Base-by-base conservation (phyloP, 2,797 vertebrate species). In the Clarias pachynema region DNA sequence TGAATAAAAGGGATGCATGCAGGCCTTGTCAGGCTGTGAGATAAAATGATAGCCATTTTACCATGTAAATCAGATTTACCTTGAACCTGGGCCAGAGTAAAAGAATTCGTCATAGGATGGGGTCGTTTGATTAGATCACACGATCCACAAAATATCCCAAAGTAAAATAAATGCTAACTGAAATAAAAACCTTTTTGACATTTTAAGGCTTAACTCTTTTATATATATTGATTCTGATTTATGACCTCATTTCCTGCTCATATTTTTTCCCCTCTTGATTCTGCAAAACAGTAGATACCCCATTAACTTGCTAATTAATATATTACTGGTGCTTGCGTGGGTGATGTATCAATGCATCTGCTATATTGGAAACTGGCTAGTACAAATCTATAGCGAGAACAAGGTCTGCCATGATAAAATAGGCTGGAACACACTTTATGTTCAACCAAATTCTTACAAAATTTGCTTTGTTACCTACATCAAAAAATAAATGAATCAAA, bases 91-190 rank as follows among this genome's bases (percentile, higher is more conserved):
- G 57, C 18, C 40, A 37, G 10, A 40, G 79, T 66, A 29, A 53
- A 53, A 37, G 26, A 82, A 83, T 80, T 72, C 74, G 62, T 66
- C 62, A 8, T 70, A 53, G 63, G 26, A 83, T 16, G 40, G 70
- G 75, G 81, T 34, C 37, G 7, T 24, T 57, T 60, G 79, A 77
- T 82, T 74, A 75, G 62, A 82, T 83, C 34, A 74, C 9, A n/a
- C n/a, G 68, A 18, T 2, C 62, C 31, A 15, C 26, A 57, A 78
- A 68, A 62, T 73, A 10, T 78, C 70, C 40, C 24, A 34, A 79
- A 63, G 56, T 56, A 18, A 72, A 83, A 83, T 53, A 79, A 83
- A 79, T 86, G 80, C 34, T 69, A 82, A 77, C 7, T 81, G 73
- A 70, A 68, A 83, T 62, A 15, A 68, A 40, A 79, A 57, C 22